These are phyloP conservation scores for Leptopterna dolabrata DNA, from an alignment of 2,888 invertebrate species.

Conservation along the genomic window DNA sequence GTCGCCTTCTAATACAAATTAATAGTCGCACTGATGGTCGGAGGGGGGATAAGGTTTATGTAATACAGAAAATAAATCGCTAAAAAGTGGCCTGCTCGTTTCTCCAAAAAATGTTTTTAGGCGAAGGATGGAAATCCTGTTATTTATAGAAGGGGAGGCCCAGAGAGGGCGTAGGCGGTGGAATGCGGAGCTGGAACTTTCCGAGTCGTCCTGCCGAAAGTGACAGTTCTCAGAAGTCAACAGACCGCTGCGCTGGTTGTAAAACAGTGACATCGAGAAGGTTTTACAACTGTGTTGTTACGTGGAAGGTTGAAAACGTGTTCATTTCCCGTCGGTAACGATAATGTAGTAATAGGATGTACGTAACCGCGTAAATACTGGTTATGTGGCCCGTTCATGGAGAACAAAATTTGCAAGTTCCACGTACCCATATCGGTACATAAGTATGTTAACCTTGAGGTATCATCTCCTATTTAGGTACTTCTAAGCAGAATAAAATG, in stretches of 20 bases:
- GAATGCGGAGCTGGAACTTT: neutral
- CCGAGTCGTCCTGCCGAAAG: neutral
- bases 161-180: neutral
- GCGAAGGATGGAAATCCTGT: neutral
- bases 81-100: neutral
- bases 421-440: no score
- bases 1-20: neutral
- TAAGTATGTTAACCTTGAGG: no score
- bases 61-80: neutral
- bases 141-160: neutral
- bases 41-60: constrained; percentile 1
- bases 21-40: neutral
- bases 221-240: neutral
- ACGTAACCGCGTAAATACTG: no score
- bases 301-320: neutral
- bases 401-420: no score
- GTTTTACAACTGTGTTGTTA: neutral
- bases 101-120: neutral
- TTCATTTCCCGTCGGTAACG: neutral
- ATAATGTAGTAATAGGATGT: no score
- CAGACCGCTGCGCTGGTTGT: neutral
- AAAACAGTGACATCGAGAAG: neutral
- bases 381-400: no score
- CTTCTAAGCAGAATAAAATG: no score
- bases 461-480: no score